phyloP scores from a whole-genome alignment of 2,888 invertebrate genomes.

The Nomada hirtipes region DNA sequence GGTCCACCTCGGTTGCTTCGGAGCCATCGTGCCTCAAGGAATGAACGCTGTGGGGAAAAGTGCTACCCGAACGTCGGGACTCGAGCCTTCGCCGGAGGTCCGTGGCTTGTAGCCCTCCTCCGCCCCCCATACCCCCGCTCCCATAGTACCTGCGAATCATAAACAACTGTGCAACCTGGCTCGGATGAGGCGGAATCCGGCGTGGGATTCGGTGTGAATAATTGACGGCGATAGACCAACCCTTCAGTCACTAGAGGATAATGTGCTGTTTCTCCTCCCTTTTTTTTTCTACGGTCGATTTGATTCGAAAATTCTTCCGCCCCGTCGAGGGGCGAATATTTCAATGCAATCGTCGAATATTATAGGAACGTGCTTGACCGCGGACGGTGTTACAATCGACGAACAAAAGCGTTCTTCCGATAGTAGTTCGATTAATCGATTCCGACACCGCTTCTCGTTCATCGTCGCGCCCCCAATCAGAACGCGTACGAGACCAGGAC shows the following conservation, averaged over 20 bases:
- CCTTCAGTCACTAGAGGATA: neutral
- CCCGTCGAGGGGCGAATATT: too few species aligned
- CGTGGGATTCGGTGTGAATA: constrained; percentile 3
- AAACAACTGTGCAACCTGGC: constrained; percentile 18
- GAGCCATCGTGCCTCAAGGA: constrained; percentile 73
- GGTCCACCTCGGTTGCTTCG: constrained; percentile 55
- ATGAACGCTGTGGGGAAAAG: constrained; percentile 67
- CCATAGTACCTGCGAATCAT: constrained; percentile 82
- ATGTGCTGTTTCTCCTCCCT: neutral
- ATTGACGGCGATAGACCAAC: neutral
- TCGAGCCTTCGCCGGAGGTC: constrained; percentile 82
- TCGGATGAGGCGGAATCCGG: constrained; percentile 3
- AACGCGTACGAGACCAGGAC: too few species aligned
- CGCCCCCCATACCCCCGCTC: constrained; percentile 84
- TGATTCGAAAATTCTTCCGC: too few species aligned
- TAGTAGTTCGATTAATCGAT: too few species aligned
- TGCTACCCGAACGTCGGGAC: constrained; percentile 76
- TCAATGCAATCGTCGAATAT: too few species aligned
- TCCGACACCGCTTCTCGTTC: too few species aligned
- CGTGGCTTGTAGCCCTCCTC: constrained; percentile 84
- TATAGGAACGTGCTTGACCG: too few species aligned
- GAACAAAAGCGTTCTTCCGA: too few species aligned
- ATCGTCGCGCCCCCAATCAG: too few species aligned
- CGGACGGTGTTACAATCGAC: too few species aligned
- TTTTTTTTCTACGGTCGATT: neutral